Percentiles rank a stretch among this genome's conserved stretches.
Evolutionary conservation across 2,888 invertebrate species (phyloP).

Genomic region (Bursaphelenchus okinawaensis): DNA sequence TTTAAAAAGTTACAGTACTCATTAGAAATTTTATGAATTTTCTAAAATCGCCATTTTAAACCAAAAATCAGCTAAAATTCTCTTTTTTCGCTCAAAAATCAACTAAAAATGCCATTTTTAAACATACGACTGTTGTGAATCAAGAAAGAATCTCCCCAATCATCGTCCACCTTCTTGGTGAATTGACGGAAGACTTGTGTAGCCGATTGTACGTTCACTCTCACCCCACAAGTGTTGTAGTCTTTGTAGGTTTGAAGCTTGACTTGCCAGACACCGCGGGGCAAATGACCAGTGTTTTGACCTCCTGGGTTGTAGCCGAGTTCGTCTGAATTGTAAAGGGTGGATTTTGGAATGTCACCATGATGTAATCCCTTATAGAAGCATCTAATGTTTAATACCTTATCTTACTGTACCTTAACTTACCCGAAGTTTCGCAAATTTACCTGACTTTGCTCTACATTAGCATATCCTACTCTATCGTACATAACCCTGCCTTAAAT

Average conservation of each 20-base stretch:
- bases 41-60: no score
- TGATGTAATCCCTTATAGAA: no score
- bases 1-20: background rate
- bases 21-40: no score
- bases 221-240: background rate
- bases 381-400: no score
- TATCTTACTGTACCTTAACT: no score
- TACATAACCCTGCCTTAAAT: no score
- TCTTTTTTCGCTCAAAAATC: no score
- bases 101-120: no score
- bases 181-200: slow-evolving; percentile 26
- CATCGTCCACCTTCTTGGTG: slow-evolving; percentile 33
- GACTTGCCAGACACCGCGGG: slow-evolving; percentile 37
- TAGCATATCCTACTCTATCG: no score
- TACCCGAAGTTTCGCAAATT: no score
- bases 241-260: slow-evolving; percentile 24
- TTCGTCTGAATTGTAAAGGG: background rate
- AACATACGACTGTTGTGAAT: background rate
- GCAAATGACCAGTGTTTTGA: slow-evolving; percentile 14
- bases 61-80: no score
- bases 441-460: no score
- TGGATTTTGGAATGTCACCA: background rate
- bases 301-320: slow-evolving; percentile 9
- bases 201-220: slow-evolving; percentile 13
- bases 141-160: slow-evolving; percentile 21